These are phyloP conservation scores for Oophaga sylvatica DNA, from an alignment of 2,797 vertebrate species.

Conservation along the genomic window DNA sequence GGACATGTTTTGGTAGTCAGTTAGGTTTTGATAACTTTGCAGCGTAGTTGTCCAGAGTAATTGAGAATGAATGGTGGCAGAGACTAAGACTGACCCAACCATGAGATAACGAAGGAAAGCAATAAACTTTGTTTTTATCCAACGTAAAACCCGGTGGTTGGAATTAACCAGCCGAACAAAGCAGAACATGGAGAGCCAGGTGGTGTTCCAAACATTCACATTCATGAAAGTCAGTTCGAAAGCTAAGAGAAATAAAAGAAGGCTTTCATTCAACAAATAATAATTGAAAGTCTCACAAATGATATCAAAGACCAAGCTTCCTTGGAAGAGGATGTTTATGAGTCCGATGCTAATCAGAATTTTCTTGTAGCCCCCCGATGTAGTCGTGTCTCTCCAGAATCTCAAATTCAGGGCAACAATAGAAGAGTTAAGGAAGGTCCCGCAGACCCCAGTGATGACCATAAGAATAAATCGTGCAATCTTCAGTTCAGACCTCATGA, in stretches of 20 bases:
- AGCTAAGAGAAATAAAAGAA: too few relatives aligned
- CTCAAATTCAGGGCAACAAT: not conserved
- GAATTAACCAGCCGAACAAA: not conserved
- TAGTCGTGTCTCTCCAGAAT: not conserved
- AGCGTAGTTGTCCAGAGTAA: not conserved
- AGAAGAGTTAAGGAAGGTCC: not conserved
- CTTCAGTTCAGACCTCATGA: not conserved
- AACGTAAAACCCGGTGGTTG: not conserved
- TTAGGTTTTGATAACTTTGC: not conserved
- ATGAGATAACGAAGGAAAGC: not conserved
- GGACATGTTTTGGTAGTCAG: not conserved
- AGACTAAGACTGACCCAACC: not conserved
- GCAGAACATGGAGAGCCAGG: slow-evolving; percentile 1
- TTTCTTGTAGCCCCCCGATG: not conserved
- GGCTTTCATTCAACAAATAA: too few relatives aligned
- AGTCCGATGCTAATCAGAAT: not conserved
- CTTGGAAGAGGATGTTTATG: not conserved
- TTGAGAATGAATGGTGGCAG: not conserved
- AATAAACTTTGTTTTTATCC: not conserved
- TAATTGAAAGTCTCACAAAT: not conserved
- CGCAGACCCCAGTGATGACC: not conserved
- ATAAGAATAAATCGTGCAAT: not conserved
- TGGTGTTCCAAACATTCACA: not conserved
- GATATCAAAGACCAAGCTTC: too few relatives aligned
- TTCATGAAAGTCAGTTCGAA: not conserved